phyloP scores from a whole-genome alignment of 2,888 invertebrate genomes.

The Camponotus fellah region DNA sequence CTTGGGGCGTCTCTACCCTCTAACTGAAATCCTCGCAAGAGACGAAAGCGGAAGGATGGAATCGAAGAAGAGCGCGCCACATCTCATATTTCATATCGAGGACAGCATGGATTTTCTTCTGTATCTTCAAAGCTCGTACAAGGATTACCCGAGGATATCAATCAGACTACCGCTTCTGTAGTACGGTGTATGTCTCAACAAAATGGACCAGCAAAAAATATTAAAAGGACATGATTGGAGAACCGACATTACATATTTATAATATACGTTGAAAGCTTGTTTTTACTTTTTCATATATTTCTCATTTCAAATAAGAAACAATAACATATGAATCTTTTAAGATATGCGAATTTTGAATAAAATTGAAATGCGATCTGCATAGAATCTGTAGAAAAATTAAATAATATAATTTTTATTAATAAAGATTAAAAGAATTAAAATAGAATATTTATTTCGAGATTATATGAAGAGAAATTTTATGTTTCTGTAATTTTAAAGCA shows the following conservation, averaged over 20 bases:
- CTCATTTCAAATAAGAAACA: neutral
- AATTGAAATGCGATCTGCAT: neutral
- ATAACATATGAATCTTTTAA: neutral
- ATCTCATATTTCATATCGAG: slow-evolving; percentile 84
- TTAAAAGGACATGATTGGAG: slow-evolving; percentile 44
- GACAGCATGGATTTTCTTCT: slow-evolving; percentile 84
- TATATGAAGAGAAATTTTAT: neutral
- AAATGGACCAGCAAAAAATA: slow-evolving; percentile 29
- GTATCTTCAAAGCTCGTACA: slow-evolving; percentile 78
- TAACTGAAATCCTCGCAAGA: slow-evolving; percentile 71
- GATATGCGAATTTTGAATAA: neutral
- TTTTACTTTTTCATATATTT: neutral
- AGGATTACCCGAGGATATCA: slow-evolving; percentile 83
- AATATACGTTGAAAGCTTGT: neutral
- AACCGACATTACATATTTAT: slow-evolving; percentile 2
- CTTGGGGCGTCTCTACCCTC: slow-evolving; percentile 77
- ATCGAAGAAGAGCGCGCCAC: slow-evolving; percentile 75
- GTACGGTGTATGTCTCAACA: slow-evolving; percentile 39
- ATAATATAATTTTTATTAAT: neutral
- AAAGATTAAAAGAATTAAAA: neutral
- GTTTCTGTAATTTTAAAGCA: neutral
- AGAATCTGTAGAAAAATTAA: neutral
- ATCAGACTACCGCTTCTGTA: slow-evolving; percentile 76
- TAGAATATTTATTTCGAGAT: neutral
- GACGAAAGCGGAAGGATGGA: slow-evolving; percentile 68